A percentile compares a stretch with the other conserved stretches of the same genome.
Evolutionary conservation across 2,113 vertebrate species (phyloP).

Genomic region (Oryctolagus cuniculus): DNA sequence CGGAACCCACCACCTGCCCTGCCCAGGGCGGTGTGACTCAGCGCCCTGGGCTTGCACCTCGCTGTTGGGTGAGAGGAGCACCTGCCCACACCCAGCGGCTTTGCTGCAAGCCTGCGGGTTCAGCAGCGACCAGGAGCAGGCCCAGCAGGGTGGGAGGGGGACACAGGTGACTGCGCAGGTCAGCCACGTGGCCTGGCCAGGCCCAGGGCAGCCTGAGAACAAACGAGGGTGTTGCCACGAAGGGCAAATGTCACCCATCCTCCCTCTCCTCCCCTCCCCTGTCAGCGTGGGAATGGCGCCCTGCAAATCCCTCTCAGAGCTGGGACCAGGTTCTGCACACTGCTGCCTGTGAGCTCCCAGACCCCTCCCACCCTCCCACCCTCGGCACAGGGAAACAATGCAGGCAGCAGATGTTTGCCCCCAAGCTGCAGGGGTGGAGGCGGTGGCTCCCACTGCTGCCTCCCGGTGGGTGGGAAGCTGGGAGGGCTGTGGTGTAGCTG

Average conservation of each 20-base stretch:
- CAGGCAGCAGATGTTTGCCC: constrained; percentile 44
- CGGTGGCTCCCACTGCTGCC: not conserved
- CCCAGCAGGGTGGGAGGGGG: not conserved
- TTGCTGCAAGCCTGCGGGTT: too few relatives aligned
- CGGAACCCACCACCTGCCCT: too few relatives aligned
- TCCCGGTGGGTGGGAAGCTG: not conserved
- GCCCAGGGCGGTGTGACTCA: too few relatives aligned
- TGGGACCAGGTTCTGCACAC: not conserved
- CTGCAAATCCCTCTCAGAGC: not conserved
- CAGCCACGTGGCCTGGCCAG: not conserved
- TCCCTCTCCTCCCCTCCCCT: too few relatives aligned
- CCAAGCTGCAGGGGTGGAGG: constrained; percentile 14
- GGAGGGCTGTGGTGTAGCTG: not conserved
- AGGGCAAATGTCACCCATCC: not conserved
- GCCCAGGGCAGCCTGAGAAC: not conserved
- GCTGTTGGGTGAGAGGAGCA: too few relatives aligned
- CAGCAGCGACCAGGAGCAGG: not conserved
- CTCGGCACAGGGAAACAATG: not conserved
- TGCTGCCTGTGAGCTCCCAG: not conserved
- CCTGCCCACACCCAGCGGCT: too few relatives aligned
- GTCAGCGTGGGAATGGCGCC: not conserved
- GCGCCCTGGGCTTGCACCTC: too few relatives aligned
- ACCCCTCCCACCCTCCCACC: not conserved
- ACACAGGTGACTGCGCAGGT: not conserved
- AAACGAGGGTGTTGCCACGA: not conserved